Evolutionary conservation across 2,888 invertebrate species (phyloP).

Genomic region (Dicyrtomina minuta): DNA sequence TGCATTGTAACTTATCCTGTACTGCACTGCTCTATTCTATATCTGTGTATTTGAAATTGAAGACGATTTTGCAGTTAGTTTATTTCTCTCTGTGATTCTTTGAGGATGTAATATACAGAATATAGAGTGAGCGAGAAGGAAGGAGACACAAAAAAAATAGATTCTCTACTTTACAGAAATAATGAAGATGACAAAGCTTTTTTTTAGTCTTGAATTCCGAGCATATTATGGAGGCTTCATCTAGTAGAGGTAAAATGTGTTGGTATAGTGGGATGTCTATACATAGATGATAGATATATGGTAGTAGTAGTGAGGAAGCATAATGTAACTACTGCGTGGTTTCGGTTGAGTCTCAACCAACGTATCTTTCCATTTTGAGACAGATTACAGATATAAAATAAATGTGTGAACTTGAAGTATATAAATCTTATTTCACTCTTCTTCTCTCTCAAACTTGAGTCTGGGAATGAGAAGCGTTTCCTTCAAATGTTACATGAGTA

Average conservation of each 20-base stretch:
- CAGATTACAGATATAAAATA: background rate
- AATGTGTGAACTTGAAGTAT: conserved; percentile 17
- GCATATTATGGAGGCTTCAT: background rate
- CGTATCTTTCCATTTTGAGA: background rate
- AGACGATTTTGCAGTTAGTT: conserved; percentile 13
- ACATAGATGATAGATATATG: background rate
- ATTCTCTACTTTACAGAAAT: conserved; percentile 15
- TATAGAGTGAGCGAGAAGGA: background rate
- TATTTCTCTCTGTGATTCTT: conserved; percentile 1
- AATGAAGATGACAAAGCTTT: conserved; percentile 29
- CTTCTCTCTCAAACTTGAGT: background rate
- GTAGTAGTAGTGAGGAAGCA: background rate
- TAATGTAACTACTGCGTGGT: background rate
- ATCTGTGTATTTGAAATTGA: background rate
- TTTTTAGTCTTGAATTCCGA: conserved; percentile 6
- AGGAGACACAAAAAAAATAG: background rate
- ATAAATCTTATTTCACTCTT: background rate
- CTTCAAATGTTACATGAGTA: conserved; percentile 3
- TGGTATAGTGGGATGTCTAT: background rate
- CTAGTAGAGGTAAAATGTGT: background rate
- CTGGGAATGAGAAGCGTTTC: background rate
- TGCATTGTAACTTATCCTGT: background rate
- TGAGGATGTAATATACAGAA: too few relatives aligned
- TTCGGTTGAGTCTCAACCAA: conserved; percentile 3
- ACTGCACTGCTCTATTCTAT: background rate